Evolutionary conservation across 2,797 vertebrate genomes (phyloP).

Genomic region (Mergus octosetaceus): DNA sequence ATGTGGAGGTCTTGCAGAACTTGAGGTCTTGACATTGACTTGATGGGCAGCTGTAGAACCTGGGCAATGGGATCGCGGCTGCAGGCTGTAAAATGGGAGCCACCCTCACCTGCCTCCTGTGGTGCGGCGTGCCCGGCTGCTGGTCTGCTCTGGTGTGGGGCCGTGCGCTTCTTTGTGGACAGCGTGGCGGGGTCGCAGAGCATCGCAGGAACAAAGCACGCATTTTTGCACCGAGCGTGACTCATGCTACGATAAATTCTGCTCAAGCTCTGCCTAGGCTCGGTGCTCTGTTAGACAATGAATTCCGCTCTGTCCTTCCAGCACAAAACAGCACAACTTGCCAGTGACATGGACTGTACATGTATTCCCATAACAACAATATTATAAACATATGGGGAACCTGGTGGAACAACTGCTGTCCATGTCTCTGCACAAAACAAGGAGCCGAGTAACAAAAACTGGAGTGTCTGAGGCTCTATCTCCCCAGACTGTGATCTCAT

Average conservation of each 20-base stretch:
- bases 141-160: background rate
- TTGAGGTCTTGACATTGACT: background rate
- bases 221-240: background rate
- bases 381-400: conserved; percentile 50
- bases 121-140: background rate
- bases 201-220: background rate
- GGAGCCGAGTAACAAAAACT: conserved; percentile 13
- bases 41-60: background rate
- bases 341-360: conserved; percentile 37
- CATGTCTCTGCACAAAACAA: background rate
- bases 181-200: accelerated
- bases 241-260: background rate
- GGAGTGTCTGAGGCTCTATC: conserved; percentile 24
- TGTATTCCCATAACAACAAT: conserved; percentile 47
- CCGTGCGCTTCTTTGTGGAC: background rate
- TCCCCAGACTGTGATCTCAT: conserved; percentile 63
- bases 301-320: conserved; percentile 23
- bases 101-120: background rate
- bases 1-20: background rate
- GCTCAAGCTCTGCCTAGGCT: background rate
- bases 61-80: background rate
- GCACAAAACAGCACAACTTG: conserved; percentile 30
- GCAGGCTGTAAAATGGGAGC: background rate
- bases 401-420: conserved; percentile 4
- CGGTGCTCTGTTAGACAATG: background rate